Evolutionary conservation across 2,113 vertebrate species (phyloP).

Genomic region (Proterorhinus semilunaris): DNA sequence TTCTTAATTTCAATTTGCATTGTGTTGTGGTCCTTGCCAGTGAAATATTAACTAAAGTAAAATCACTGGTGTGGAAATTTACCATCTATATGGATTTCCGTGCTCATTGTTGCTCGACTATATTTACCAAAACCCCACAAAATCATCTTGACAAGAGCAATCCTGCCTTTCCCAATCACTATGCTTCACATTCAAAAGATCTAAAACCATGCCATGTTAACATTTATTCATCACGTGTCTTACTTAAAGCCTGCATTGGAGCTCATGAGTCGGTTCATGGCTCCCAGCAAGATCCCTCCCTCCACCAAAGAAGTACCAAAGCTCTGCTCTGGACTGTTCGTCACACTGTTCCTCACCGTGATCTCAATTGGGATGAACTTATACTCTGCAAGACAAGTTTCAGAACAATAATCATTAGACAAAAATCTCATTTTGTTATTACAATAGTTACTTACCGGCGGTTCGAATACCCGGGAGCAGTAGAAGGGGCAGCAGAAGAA

Average conservation of each 20-base stretch:
- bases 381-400: not conserved
- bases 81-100: too few species aligned
- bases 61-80: too few species aligned
- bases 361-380: not conserved
- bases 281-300: conserved; percentile 55
- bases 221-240: not conserved
- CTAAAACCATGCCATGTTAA: too few species aligned
- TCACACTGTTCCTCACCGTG: conserved; percentile 35
- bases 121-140: too few species aligned
- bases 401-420: not conserved
- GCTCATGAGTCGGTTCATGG: conserved; percentile 36
- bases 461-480: conserved; percentile 30
- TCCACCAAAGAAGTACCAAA: conserved; percentile 15
- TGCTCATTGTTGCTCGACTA: too few species aligned
- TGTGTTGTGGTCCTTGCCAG: too few species aligned
- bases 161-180: too few species aligned
- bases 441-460: conserved; percentile 12
- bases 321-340: not conserved
- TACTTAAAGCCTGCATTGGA: conserved; percentile 38
- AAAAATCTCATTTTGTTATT: not conserved
- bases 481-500: conserved; percentile 40
- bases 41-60: too few species aligned
- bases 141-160: too few species aligned
- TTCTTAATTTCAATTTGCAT: too few species aligned
- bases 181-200: too few species aligned